These are phyloP conservation scores for Lordiphosa fenestrarum DNA, from an alignment of 2,888 invertebrate species.

Conservation along the genomic window DNA sequence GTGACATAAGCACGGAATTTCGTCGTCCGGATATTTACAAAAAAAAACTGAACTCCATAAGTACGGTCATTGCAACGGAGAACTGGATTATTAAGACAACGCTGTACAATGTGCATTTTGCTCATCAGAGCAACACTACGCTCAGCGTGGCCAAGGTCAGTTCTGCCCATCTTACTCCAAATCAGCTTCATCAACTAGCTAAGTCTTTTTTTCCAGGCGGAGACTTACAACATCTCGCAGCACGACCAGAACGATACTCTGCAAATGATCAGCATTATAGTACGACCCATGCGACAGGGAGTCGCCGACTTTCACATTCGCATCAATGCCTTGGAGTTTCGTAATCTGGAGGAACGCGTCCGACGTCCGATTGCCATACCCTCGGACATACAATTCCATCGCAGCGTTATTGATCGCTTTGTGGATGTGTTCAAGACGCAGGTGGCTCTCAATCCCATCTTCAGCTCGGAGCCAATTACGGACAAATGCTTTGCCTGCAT, in stretches of 20 bases:
- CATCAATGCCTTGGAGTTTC: conserved; percentile 88
- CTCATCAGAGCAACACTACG: conserved; percentile 89
- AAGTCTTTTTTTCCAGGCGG: conserved; percentile 81
- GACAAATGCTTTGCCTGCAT: conserved; percentile 95
- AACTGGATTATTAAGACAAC: conserved; percentile 93
- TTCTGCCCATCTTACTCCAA: background rate
- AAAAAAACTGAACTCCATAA: conserved; percentile 85
- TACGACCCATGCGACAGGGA: conserved; percentile 84
- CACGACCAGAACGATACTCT: conserved; percentile 85
- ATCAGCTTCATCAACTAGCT: background rate
- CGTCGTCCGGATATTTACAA: conserved; percentile 85
- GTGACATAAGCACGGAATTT: conserved; percentile 73
- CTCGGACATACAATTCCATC: conserved; percentile 87
- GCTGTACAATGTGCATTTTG: conserved; percentile 86
- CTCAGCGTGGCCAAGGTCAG: conserved; percentile 86
- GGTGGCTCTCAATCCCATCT: conserved; percentile 86
- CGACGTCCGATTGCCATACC: conserved; percentile 85
- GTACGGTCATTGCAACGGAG: conserved; percentile 88
- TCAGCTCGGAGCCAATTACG: conserved; percentile 85
- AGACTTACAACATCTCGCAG: conserved; percentile 86
- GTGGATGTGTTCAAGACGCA: conserved; percentile 90
- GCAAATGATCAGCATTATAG: conserved; percentile 91
- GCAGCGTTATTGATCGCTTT: conserved; percentile 91
- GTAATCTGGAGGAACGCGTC: conserved; percentile 87
- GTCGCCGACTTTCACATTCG: conserved; percentile 85